A percentile compares a stretch with the other conserved stretches of the same genome.
Evolutionary conservation across 2,888 invertebrate species (phyloP).

Genomic region (Hypselothyrea guttata): DNA sequence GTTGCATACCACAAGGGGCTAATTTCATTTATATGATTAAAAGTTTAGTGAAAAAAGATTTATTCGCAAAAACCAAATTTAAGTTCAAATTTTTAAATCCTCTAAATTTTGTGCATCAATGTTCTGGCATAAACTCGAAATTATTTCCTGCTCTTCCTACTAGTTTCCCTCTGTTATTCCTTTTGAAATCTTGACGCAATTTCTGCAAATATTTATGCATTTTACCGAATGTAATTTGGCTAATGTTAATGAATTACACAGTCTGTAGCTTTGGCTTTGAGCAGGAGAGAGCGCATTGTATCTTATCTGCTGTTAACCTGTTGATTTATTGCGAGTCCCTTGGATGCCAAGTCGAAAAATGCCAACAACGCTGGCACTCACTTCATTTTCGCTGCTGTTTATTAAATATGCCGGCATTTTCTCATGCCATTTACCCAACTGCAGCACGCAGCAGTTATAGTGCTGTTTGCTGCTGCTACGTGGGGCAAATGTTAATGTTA

Average conservation of each 20-base stretch:
- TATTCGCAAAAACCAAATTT: no score
- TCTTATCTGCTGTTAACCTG: slow-evolving; percentile 55
- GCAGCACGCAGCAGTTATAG: slow-evolving; percentile 5
- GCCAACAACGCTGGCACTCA: slow-evolving; percentile 36
- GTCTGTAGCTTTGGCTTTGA: slow-evolving; percentile 34
- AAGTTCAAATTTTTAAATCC: no score
- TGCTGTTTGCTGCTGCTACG: slow-evolving; percentile 42
- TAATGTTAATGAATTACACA: slow-evolving; percentile 67
- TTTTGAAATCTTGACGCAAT: no score
- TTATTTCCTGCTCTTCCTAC: no score
- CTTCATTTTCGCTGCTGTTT: slow-evolving; percentile 66
- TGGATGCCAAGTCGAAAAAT: slow-evolving; percentile 27
- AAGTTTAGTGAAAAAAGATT: no score
- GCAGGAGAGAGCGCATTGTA: slow-evolving; percentile 35
- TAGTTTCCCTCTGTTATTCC: no score
- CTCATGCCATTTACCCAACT: background rate
- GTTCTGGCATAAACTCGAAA: no score
- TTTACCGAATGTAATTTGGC: slow-evolving; percentile 45
- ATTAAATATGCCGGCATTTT: slow-evolving; percentile 55
- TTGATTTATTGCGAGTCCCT: slow-evolving; percentile 59
- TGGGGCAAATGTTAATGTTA: slow-evolving; percentile 64
- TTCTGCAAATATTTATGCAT: slow-evolving; percentile 2
- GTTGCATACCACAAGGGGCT: no score
- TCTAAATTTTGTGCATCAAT: no score
- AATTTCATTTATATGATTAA: no score